Evolutionary conservation across 2,888 invertebrate species (phyloP), one percentile per base, ranked within the genome.

Genomic region (Pycnomerus fuliginosus): DNA sequence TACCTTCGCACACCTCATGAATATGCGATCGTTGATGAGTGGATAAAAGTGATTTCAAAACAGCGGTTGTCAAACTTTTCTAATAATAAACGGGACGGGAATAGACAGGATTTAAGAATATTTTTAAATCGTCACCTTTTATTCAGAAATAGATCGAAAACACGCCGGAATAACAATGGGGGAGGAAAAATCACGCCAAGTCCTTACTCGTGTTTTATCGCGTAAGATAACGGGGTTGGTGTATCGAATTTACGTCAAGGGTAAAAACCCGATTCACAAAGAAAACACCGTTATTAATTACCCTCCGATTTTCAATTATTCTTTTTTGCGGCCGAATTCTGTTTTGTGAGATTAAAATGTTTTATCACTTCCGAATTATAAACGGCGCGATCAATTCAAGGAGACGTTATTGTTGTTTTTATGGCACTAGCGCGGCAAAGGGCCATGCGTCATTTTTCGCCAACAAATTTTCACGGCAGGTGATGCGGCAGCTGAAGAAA

Each of bases 171-270:
- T 57, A 55, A 59, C 56, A 54, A 57, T 51, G 58, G 55, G 56
- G 51, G 49, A 45, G 47, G 48, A 51, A 53, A 56, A 61, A 62
- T 58, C 62, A 62, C 62, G 62, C 62, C 33, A 60, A 56, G 54
- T 56, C 56, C 55, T 58, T 58, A 54, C 49, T 55, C 48, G 48
- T 55, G 55, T 43, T 61, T 61, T 60, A 60, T 61, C 61, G 61
- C 41, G 34, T 29, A 44, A 60, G 61, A 61, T 61, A 61, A 61
- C 57, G 52, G 48, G 44, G 37, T 44, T 34, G 51, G 45, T 50
- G 53, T 58, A 60, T 60, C 55, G 61, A 59, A 58, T 61, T 59
- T 61, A 53, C 56, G 60, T 61, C 60, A 55, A 17, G 45, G 38
- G 37, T 39, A 16, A 25, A 31, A 23, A 13, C 29, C 38, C 38